Evolutionary conservation across 2,888 invertebrate species (phyloP).

Genomic region (Ornithoptera priamus): DNA sequence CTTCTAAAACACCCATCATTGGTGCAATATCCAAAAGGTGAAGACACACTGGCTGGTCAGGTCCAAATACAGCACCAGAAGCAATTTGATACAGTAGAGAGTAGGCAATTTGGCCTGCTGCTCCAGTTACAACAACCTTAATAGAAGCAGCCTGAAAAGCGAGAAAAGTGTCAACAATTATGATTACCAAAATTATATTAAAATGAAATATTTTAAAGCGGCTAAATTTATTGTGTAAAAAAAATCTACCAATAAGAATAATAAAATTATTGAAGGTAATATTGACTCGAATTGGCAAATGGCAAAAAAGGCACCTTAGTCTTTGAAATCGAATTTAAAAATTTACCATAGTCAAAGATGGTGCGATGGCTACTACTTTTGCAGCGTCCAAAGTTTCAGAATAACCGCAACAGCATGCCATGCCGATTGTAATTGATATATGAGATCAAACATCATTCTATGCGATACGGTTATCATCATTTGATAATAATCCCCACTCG

Average conservation of each 20-base stretch:
- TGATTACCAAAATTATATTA: not conserved
- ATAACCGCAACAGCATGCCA: conserved; percentile 30
- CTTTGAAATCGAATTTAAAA: conserved; percentile 6
- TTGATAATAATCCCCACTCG: conserved; percentile 26
- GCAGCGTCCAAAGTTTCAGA: conserved; percentile 13
- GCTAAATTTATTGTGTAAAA: not conserved
- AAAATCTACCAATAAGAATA: not conserved
- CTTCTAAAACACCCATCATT: conserved; percentile 98
- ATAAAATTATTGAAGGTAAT: not conserved
- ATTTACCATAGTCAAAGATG: conserved; percentile 26
- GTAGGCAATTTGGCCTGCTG: conserved; percentile 99
- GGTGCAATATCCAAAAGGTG: conserved; percentile 96
- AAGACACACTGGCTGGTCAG: conserved; percentile 90
- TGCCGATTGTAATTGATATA: conserved; percentile 19
- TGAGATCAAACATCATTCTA: conserved; percentile 19
- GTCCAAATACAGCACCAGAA: conserved; percentile 97
- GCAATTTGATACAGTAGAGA: conserved; percentile 96
- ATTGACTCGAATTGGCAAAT: not conserved
- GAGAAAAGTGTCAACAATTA: conserved; percentile 11
- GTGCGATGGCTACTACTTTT: conserved; percentile 16
- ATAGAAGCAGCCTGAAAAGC: conserved; percentile 87
- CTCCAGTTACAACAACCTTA: conserved; percentile 97
- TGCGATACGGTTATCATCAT: conserved; percentile 27
- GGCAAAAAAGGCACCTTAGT: not conserved
- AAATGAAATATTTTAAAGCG: not conserved